Evolutionary conservation across 2,797 vertebrate species (phyloP), one percentile per base, ranked within the genome.

Genomic region (Gymnocypris eckloni): DNA sequence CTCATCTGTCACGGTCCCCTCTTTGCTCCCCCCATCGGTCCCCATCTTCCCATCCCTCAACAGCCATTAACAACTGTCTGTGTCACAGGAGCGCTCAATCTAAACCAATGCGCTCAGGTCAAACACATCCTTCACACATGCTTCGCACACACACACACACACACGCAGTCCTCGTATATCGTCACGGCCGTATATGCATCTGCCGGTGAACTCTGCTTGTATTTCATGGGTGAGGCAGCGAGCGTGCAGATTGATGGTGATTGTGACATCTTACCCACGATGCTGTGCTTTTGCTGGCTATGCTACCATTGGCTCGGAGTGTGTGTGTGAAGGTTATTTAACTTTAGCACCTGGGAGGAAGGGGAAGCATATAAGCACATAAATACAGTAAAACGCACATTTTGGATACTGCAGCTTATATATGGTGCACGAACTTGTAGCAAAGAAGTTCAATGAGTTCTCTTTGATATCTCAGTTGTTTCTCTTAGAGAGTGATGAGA

Each of bases 261-360:
- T 79, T 82, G 81, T 83, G 80, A 73, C 59, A 64, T 52, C 71
- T 82, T 85, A 89, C 41, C 76, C 76, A 79, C 52, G 25, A 79
- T 85, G 75, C 80, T 64, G 37, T 69, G 79, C 81, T 80, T 81
- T 28, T 83, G 50, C 80, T 83, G 70, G 50, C 59, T 79, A 13
- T 82, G 71, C 54, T 79, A 39, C 54, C 37, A 70, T 64, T 83
- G 79, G 48, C 43, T 83, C 45, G 72, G 50, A 79, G 67, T 75
- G 67, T 71, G 85, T 56, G 73, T 79, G 73, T 89, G 71, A 86
- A 88, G 87, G 85, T 86, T 88, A 88, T 86, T 78, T 86, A 88
- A 84, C 84, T 88, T 88, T 77, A 84, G 25, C 79, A 78, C 78
- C 64, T 25, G 45, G 22, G 41, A 56, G 33, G 28, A 28, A 52